phyloP scores from a whole-genome alignment of 2,113 vertebrate species.

The Brevimyrus niger region DNA sequence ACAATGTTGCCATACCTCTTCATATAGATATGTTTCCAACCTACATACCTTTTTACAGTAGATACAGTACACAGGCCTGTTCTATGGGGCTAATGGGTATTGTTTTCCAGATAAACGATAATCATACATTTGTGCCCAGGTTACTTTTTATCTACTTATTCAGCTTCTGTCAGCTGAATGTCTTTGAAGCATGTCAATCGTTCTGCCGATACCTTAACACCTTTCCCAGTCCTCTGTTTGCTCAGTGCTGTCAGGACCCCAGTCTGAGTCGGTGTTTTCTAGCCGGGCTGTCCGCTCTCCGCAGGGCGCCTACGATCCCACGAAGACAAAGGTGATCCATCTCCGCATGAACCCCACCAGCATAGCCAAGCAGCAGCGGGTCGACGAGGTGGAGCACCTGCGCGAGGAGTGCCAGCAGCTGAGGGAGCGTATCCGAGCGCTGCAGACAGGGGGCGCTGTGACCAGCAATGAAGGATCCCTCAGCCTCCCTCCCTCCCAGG shows the following conservation, averaged over 20 bases:
- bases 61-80: neutral
- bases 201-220: neutral
- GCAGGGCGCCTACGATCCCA: slow-evolving; percentile 81
- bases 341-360: slow-evolving; percentile 77
- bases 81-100: neutral
- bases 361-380: slow-evolving; percentile 71
- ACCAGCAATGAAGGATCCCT: slow-evolving; percentile 46
- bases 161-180: neutral
- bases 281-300: neutral
- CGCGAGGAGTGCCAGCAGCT: slow-evolving; percentile 71
- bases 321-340: slow-evolving; percentile 79
- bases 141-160: neutral
- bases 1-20: neutral
- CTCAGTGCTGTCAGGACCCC: neutral
- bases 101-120: neutral
- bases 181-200: neutral
- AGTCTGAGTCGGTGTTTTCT: neutral
- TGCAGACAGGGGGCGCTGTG: slow-evolving; percentile 61
- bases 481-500: slow-evolving; percentile 68
- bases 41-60: neutral
- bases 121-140: neutral
- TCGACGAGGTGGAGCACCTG: slow-evolving; percentile 67
- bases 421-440: slow-evolving; percentile 60
- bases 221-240: neutral
- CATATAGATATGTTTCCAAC: neutral